phyloP scores from a whole-genome alignment of 2,888 invertebrate species.

The Salticus scenicus region DNA sequence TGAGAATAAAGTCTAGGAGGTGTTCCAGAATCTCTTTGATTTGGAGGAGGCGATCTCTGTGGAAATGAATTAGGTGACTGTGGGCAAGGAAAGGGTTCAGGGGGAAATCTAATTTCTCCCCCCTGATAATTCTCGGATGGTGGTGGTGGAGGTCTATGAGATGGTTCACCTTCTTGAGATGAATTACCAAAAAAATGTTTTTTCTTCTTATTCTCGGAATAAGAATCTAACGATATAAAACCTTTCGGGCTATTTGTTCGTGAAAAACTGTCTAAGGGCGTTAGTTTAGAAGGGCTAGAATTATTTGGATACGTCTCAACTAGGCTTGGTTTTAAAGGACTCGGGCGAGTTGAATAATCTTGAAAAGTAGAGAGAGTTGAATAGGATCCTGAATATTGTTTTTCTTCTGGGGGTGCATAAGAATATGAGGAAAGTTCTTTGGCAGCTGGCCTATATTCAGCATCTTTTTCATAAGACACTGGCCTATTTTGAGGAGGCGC shows the following conservation, averaged over 20 bases:
- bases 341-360: constrained; percentile 68
- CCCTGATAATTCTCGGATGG: constrained; percentile 47
- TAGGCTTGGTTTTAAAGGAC: constrained; percentile 69
- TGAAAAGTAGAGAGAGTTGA: constrained; percentile 50
- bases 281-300: constrained; percentile 71
- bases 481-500: constrained; percentile 34
- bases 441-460: constrained; percentile 55
- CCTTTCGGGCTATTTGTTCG: constrained; percentile 52
- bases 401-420: constrained; percentile 52
- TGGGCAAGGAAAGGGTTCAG: constrained; percentile 44
- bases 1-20: constrained; percentile 52
- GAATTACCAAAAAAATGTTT: constrained; percentile 56
- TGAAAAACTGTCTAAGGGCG: constrained; percentile 68
- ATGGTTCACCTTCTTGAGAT: constrained; percentile 12
- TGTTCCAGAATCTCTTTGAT: constrained; percentile 45
- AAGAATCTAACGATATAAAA: constrained; percentile 62
- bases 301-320: constrained; percentile 68
- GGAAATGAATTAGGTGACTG: constrained; percentile 48
- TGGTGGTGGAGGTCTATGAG: constrained; percentile 12
- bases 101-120: constrained; percentile 54
- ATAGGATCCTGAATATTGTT: constrained; percentile 47
- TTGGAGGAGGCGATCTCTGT: constrained; percentile 35
- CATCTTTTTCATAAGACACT: constrained; percentile 20
- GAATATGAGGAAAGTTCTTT: constrained; percentile 39
- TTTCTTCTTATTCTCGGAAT: constrained; percentile 48